These are phyloP conservation scores for Urosaurus nigricauda DNA, from an alignment of 2,797 vertebrate species.

Conservation along the genomic window DNA sequence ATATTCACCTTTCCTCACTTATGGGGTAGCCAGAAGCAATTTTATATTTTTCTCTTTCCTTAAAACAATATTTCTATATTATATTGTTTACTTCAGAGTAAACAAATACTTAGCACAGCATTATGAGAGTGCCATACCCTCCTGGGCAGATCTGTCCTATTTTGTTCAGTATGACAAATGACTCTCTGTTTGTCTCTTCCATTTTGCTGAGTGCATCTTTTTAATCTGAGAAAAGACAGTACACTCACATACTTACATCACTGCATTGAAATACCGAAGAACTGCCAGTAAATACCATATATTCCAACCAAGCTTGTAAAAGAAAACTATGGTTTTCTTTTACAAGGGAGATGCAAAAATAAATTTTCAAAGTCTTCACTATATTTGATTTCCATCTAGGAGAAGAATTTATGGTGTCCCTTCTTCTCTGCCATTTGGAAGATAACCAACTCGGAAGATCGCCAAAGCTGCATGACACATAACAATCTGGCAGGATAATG, in stretches of 20 bases:
- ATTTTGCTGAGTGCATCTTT: neutral
- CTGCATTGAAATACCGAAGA: neutral
- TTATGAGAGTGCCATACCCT: neutral
- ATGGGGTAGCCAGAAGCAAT: conserved; percentile 13
- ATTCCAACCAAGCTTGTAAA: neutral
- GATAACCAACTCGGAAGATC: neutral
- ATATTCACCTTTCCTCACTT: neutral
- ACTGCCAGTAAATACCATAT: neutral
- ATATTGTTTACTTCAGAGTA: neutral
- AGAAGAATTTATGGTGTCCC: neutral
- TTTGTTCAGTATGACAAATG: neutral
- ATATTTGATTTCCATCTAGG: neutral
- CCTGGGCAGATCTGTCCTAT: neutral
- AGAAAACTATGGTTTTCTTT: neutral
- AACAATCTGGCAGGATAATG: neutral
- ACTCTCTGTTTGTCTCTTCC: conserved; percentile 1
- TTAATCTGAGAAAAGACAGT: neutral
- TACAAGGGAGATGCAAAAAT: too few species aligned
- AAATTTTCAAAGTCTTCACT: neutral
- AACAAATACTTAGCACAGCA: neutral
- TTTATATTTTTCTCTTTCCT: conserved; percentile 48
- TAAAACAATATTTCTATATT: conserved; percentile 24
- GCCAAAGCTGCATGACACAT: neutral
- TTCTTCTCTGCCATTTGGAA: neutral
- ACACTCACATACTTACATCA: neutral